Conservation (phyloP, 2,888 invertebrate species). For the Ophion slaviceki region DNA sequence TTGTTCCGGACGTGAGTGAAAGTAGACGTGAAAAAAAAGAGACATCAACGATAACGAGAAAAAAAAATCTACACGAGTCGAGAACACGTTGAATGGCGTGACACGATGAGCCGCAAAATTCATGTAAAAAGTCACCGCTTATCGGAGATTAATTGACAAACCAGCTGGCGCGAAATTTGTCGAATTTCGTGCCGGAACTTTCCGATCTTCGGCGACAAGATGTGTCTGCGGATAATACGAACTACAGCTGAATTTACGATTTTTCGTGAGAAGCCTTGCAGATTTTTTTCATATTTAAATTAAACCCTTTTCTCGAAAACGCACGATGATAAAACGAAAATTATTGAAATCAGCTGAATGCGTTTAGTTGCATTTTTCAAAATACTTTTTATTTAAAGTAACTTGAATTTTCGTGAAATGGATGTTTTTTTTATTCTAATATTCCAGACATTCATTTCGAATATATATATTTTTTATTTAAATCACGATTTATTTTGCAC, state of each 20-base stretch:
- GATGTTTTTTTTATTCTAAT: too few species aligned
- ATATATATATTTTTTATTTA: too few species aligned
- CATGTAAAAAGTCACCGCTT: slow-evolving; percentile 19
- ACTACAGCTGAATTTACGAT: not conserved
- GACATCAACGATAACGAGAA: not conserved
- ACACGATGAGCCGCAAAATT: slow-evolving; percentile 9
- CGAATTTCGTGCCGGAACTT: not conserved
- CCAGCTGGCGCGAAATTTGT: slow-evolving; percentile 1
- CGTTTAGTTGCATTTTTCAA: too few species aligned
- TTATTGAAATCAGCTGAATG: too few species aligned
- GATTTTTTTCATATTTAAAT: not conserved
- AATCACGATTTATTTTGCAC: too few species aligned
- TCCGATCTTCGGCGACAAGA: not conserved
- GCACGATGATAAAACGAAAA: too few species aligned
- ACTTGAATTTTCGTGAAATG: too few species aligned
- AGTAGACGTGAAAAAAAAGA: not conserved
- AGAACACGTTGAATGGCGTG: slow-evolving; percentile 21
- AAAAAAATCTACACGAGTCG: slow-evolving; percentile 3
- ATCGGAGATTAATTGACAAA: slow-evolving; percentile 21
- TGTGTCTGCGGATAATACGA: not conserved
- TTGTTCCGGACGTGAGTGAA: slow-evolving; percentile 20
- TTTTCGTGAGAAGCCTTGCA: not conserved
- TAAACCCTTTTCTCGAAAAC: too few species aligned
- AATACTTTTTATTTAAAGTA: too few species aligned
- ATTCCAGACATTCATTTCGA: too few species aligned